These are phyloP conservation scores for Dendrophyllia cribrosa DNA, from an alignment of 64 coral and sea anemone species.

Conservation along the genomic window DNA sequence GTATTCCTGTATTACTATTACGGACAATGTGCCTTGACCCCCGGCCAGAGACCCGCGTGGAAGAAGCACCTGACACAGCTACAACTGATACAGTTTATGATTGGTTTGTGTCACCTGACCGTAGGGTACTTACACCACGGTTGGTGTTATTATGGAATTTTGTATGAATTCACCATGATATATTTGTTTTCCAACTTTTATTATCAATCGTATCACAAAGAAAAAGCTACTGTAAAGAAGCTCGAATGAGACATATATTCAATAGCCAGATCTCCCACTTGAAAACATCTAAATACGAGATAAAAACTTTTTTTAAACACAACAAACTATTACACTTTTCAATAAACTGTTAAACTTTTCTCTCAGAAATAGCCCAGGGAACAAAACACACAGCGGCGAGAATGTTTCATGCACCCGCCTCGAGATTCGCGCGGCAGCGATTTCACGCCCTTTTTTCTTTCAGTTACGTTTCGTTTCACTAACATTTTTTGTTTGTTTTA, in stretches of 20 bases:
- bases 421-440: too few relatives aligned
- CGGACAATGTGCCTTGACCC: constrained; percentile 69
- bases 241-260: background rate
- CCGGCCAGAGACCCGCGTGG: constrained; percentile 74
- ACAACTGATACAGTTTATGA: constrained; percentile 77
- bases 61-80: constrained; percentile 78
- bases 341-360: too few relatives aligned
- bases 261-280: background rate
- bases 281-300: too few relatives aligned
- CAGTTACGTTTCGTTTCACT: too few relatives aligned
- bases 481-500: too few relatives aligned
- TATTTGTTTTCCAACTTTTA: constrained; percentile 86
- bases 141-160: constrained; percentile 80
- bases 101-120: constrained; percentile 68
- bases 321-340: too few relatives aligned
- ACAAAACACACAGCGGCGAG: too few relatives aligned
- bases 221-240: constrained; percentile 33
- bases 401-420: too few relatives aligned
- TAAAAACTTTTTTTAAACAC: too few relatives aligned
- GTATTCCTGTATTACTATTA: constrained; percentile 93
- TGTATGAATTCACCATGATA: constrained; percentile 84
- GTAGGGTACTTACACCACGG: constrained; percentile 79
- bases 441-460: too few relatives aligned
- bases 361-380: too few relatives aligned
- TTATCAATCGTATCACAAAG: constrained; percentile 81